phyloP scores from a whole-genome alignment of 2,888 invertebrate genomes.

The Dysmachus trigonus region DNA sequence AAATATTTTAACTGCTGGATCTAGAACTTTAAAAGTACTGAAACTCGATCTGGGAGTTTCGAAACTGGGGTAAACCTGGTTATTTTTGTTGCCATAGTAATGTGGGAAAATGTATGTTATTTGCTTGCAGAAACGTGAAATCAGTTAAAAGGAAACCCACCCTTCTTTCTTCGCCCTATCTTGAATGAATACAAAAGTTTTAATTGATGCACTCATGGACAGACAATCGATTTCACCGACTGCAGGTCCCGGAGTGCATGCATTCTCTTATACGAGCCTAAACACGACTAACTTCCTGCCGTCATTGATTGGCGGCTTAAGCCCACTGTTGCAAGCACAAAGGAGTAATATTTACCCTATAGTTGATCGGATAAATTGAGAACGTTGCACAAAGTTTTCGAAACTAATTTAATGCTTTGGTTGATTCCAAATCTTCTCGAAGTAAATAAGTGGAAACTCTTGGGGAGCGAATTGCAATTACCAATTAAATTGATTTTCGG shows the following conservation, averaged over 20 bases:
- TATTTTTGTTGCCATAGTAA: background rate
- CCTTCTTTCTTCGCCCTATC: background rate
- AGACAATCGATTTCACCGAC: conserved; percentile 5
- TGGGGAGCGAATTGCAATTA: background rate
- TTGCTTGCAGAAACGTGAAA: background rate
- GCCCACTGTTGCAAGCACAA: background rate
- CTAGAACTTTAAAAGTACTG: background rate
- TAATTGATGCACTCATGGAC: conserved; percentile 4
- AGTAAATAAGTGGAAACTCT: background rate
- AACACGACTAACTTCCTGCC: background rate
- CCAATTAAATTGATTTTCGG: background rate
- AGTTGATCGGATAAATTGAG: background rate
- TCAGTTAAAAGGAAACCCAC: background rate
- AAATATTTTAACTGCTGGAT: background rate
- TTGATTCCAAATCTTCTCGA: background rate
- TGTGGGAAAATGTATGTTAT: background rate
- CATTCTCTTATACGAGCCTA: background rate
- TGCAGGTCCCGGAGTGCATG: background rate
- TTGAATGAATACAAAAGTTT: conserved; percentile 1
- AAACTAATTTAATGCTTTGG: conserved; percentile 6
- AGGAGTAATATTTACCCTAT: background rate
- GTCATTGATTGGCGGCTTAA: background rate
- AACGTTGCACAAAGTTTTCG: background rate
- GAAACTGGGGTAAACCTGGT: background rate
- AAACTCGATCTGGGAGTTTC: background rate